Conservation (phyloP, 2,888 invertebrate genomes). For the Geotrupes spiniger region DNA sequence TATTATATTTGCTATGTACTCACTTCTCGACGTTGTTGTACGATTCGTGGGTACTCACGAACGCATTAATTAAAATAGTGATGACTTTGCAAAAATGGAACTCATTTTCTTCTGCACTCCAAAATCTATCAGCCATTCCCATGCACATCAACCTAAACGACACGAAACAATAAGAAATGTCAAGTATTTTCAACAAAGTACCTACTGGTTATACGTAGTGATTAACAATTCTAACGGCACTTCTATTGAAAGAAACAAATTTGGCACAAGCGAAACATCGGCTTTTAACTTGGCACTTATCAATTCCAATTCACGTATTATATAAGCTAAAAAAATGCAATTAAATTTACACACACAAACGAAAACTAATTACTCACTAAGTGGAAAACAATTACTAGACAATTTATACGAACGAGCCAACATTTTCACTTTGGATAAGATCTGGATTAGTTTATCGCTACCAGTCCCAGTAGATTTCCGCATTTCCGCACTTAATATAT, state of each 20-base stretch:
- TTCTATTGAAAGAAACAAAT: constrained; percentile 68
- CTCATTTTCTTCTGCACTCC: constrained; percentile 82
- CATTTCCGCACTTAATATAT: constrained; percentile 68
- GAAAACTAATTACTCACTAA: constrained; percentile 57
- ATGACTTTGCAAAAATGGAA: constrained; percentile 79
- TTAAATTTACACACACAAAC: constrained; percentile 9
- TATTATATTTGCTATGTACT: constrained; percentile 28
- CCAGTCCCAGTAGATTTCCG: constrained; percentile 50
- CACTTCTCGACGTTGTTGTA: constrained; percentile 55
- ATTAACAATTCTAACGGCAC: constrained; percentile 74
- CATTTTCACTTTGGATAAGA: constrained; percentile 73
- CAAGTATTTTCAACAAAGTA: constrained; percentile 24
- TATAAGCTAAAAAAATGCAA: constrained; percentile 59
- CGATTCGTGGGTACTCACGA: constrained; percentile 62
- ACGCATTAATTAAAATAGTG: constrained; percentile 66
- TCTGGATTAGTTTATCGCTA: constrained; percentile 62
- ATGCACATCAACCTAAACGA: constrained; percentile 29
- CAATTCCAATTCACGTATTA: constrained; percentile 76
- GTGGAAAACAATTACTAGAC: constrained; percentile 84
- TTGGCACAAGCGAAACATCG: constrained; percentile 72
- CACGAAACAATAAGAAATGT: neutral
- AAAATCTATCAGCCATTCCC: constrained; percentile 60
- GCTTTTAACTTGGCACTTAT: constrained; percentile 71
- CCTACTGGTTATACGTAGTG: constrained; percentile 78
- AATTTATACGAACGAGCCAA: constrained; percentile 76